These are phyloP conservation scores for Chrysochloris asiatica DNA, from an alignment of 2,113 vertebrate genomes.

Conservation along the genomic window DNA sequence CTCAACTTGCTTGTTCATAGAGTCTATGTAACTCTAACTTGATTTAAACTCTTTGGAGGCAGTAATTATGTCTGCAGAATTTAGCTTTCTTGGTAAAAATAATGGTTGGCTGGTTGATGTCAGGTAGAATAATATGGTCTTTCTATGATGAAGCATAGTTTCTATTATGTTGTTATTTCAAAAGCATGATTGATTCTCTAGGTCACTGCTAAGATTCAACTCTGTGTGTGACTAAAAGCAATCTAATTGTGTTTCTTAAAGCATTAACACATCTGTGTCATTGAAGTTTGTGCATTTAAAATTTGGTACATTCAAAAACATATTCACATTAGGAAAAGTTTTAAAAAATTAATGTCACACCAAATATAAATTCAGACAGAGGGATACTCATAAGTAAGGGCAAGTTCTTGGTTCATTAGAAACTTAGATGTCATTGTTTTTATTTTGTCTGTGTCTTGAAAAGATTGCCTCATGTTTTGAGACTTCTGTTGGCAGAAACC, in stretches of 20 bases:
- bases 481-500: constrained; percentile 4
- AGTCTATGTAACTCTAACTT: neutral
- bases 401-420: neutral
- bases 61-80: neutral
- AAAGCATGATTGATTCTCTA: neutral
- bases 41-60: neutral
- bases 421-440: neutral
- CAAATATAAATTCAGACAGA: constrained; percentile 56
- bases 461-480: constrained; percentile 36
- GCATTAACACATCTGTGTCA: neutral
- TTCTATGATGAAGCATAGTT: neutral
- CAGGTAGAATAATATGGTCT: neutral
- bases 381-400: constrained; percentile 45
- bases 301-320: neutral
- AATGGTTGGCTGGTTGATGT: neutral
- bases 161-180: neutral
- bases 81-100: neutral
- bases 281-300: neutral
- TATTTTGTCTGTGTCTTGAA: constrained; percentile 45
- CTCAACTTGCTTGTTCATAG: neutral
- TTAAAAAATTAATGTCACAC: constrained; percentile 15
- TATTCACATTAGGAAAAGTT: neutral
- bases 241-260: neutral
- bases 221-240: neutral
- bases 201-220: neutral